Evolutionary conservation across 2,797 vertebrate species (phyloP), one percentile per base, ranked within the genome.

Genomic region (Pseudochromis fuscus): DNA sequence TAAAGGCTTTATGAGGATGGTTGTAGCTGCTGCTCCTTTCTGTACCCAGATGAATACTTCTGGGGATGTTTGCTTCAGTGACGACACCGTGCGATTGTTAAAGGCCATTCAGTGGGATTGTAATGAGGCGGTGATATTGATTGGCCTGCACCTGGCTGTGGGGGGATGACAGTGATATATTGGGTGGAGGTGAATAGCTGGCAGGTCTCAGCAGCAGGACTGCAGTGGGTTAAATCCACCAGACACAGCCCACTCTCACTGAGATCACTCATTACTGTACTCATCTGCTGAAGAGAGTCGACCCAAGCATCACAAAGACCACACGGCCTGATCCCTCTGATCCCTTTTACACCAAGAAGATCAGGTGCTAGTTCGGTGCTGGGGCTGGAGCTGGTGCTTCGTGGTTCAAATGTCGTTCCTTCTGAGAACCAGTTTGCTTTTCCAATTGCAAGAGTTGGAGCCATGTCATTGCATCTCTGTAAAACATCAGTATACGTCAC

Each of bases 131-230:
- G 52, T 5, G 56, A 42, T 87, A 87, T 89, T 70, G 82, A 84
- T 86, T 40, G 66, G 72, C 75, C 80, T 16, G 8, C 56, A 65
- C 74, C 79, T 74, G 72, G 31, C 50, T 60, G 68, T 16, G 48
- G 49, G 67, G 67, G 56, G 45, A 19, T 53, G 85, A 72, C 81
- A 76, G 71, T 87, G 87, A 91, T 84, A 52, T 79, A 90, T 88
- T 61, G 75, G 66, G 64, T 38, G 30, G 49, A 76, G 70, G 59
- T 42, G 59, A 71, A 5, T 45, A 68, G 67, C 60, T 86, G 88
- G 72, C 83, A 75, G 72, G 52, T 67, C 56, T 75, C 63, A 50
- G 77, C 61, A 35, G 57, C 51, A 66, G 45, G 25, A 28, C 73
- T 38, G 71, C 68, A 35, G 28, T 45, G 59, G 75, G 77, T 82